Conservation (phyloP, 2,888 invertebrate genomes). For the Hypena proboscidalis region DNA sequence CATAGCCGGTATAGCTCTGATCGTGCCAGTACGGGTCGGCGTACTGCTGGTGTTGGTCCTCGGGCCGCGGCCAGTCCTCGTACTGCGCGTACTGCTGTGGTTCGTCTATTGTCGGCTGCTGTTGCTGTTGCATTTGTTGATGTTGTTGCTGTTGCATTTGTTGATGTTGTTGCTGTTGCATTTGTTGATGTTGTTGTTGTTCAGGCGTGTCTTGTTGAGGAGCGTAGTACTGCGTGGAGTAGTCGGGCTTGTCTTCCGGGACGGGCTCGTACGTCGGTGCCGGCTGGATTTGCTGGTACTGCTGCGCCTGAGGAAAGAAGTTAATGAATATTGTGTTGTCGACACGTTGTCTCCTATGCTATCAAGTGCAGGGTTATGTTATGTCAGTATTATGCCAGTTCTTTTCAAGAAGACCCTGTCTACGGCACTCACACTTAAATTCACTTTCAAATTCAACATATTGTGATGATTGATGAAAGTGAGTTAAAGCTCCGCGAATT, state of each 20-base stretch:
- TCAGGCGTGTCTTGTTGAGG: slow-evolving; percentile 31
- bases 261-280: slow-evolving; percentile 39
- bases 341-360: too few relatives aligned
- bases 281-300: slow-evolving; percentile 40
- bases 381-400: too few relatives aligned
- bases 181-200: slow-evolving; percentile 12
- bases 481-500: too few relatives aligned
- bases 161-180: slow-evolving; percentile 16
- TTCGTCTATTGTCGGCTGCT: slow-evolving; percentile 14
- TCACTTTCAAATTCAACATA: too few relatives aligned
- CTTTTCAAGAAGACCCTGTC: too few relatives aligned
- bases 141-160: slow-evolving; percentile 15
- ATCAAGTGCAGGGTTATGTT: too few relatives aligned
- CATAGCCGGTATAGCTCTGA: slow-evolving; percentile 48
- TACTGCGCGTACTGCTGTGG: slow-evolving; percentile 34
- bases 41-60: slow-evolving; percentile 51
- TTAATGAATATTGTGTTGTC: too few relatives aligned
- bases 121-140: slow-evolving; percentile 22
- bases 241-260: slow-evolving; percentile 48
- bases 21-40: slow-evolving; percentile 65
- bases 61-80: slow-evolving; percentile 43
- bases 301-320: slow-evolving; percentile 39
- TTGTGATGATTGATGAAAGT: too few relatives aligned
- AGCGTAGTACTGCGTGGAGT: slow-evolving; percentile 50
- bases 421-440: too few relatives aligned